Percentiles rank a stretch among this genome's conserved stretches.
Conservation (phyloP, 2,888 invertebrate species). For the Aethes cnicana region DNA sequence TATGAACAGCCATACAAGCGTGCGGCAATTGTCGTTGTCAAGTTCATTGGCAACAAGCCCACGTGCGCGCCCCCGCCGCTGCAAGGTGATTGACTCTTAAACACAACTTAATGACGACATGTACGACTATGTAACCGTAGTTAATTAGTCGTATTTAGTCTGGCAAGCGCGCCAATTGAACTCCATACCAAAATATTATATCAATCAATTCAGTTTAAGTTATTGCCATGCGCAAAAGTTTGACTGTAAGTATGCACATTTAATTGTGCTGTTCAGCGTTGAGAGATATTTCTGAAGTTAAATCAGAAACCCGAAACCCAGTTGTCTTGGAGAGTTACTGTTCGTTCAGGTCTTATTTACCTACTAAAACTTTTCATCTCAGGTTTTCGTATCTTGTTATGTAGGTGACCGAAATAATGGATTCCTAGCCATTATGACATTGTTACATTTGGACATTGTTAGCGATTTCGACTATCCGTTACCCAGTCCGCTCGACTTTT, state of each 20-base stretch:
- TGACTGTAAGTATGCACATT: background rate
- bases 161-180: conserved; percentile 23
- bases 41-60: conserved; percentile 74
- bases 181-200: conserved; percentile 10
- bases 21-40: conserved; percentile 52
- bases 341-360: too few species aligned
- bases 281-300: too few species aligned
- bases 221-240: background rate
- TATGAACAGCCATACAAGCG: conserved; percentile 53
- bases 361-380: too few species aligned
- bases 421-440: too few species aligned
- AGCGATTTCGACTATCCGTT: too few species aligned
- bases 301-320: too few species aligned
- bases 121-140: conserved; percentile 47
- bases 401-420: too few species aligned
- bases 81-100: conserved; percentile 70
- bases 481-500: too few species aligned
- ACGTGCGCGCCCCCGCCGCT: conserved; percentile 65
- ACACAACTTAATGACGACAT: conserved; percentile 54
- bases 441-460: too few species aligned
- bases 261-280: too few species aligned
- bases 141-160: conserved; percentile 54
- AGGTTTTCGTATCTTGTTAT: too few species aligned
- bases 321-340: too few species aligned
- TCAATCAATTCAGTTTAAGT: conserved; percentile 1